These are phyloP conservation scores for Thalassarche chlororhynchos DNA, from an alignment of 2,113 vertebrate genomes.

Conservation along the genomic window DNA sequence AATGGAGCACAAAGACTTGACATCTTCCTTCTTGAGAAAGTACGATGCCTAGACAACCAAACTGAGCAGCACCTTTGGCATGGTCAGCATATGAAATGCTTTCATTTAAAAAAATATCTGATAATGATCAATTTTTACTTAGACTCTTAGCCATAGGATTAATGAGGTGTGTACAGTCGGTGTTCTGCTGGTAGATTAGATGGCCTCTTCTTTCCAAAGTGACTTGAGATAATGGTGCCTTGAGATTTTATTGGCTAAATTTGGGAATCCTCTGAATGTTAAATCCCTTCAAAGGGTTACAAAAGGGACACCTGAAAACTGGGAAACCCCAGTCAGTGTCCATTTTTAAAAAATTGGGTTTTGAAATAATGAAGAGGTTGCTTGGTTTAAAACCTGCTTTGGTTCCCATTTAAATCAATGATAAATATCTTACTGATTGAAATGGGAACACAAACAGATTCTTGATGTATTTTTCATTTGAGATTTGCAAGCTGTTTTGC, in stretches of 20 bases:
- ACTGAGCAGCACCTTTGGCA: background rate
- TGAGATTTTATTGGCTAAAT: background rate
- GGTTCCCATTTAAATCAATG: background rate
- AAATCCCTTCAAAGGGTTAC: background rate
- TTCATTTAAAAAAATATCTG: background rate
- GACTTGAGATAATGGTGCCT: background rate
- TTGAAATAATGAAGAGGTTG: background rate
- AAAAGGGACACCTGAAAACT: background rate
- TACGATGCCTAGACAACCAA: background rate
- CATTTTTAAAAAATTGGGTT: background rate
- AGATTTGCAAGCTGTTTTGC: background rate
- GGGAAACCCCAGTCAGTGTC: background rate
- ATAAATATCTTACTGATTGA: background rate
- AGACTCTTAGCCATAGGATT: background rate
- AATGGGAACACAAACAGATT: background rate
- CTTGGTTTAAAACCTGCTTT: background rate
- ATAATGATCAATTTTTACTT: background rate
- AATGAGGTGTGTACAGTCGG: rapidly evolving
- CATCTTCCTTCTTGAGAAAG: background rate
- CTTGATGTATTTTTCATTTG: background rate
- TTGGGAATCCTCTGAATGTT: background rate
- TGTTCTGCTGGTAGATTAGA: background rate
- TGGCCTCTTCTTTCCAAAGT: background rate
- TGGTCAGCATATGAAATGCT: background rate
- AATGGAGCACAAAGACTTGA: background rate